Base-by-base conservation (phyloP, 2,888 invertebrate genomes). In the Pollenia griseotomentosa region DNA sequence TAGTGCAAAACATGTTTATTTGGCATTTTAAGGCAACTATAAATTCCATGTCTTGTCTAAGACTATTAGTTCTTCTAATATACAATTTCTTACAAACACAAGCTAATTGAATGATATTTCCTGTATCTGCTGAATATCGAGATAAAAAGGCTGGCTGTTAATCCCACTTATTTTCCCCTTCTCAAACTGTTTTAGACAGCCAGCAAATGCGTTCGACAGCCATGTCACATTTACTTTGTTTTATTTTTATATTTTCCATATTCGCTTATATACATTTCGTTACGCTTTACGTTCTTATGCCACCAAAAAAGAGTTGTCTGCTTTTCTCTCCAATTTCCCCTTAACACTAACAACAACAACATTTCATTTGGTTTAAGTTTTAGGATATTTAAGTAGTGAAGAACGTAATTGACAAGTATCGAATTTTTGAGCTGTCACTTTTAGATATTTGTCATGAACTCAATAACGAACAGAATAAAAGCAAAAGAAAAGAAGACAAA, bases 391-490 rank as follows among this genome's bases (percentile, higher is more conserved):
- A 46, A n/a, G 44, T 59, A 68, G n/a, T 42, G 33, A 77, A 48
- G 16, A 71, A 75, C 59, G 65, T 83, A 77, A 81, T 77, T 86
- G 83, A 86, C 83, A 81, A 66, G 77, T 81, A 80, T 66, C 51
- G 86, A 86, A 81, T 86, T 83, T 68, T 55, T 59, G 23, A 73
- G 73, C 73, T 83, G 80, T 68, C 83, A 86, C 46, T 83, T 65
- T 83, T 55, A 77, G 80, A 55, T 81, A 86, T 86, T 86, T 86
- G 71, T 83, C 83, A 55, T 73, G 83, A 66, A 77, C 77, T 83
- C 66, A 80, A 80, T 83, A 65, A 65, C 44, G 40, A 44, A 23
- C 3, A 7, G 16, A 9, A 73, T 33, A 65, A 55, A 63, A 65
- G 14, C 2, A 44, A 73, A 40, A 44, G 2, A 51, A 19, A 42